phyloP scores from a whole-genome alignment of 2,888 invertebrate species.

The Hipparchia semele region DNA sequence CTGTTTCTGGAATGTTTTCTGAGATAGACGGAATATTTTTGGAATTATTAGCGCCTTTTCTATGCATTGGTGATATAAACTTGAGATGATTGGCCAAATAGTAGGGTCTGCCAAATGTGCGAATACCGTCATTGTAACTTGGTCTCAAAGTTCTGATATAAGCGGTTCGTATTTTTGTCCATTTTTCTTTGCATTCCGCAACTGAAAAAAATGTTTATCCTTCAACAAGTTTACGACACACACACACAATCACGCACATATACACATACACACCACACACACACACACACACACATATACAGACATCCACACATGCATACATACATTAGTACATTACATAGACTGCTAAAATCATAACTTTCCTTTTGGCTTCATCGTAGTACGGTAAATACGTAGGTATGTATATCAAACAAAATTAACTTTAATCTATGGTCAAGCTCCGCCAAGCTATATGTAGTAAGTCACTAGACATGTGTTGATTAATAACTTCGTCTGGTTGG shows the following conservation, averaged over 20 bases:
- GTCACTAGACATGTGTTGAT: no score
- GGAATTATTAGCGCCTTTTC: not conserved
- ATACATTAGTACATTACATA: no score
- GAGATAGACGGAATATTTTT: not conserved
- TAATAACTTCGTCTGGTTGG: no score
- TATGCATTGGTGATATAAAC: constrained; percentile 11
- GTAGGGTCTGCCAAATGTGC: constrained; percentile 12
- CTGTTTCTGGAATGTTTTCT: not conserved
- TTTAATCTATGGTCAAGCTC: not conserved
- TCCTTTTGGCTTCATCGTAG: no score
- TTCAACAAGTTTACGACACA: no score
- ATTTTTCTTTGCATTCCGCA: constrained; percentile 21
- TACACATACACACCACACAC: no score
- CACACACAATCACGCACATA: no score
- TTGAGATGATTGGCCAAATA: constrained; percentile 20
- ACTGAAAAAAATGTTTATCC: constrained; percentile 12
- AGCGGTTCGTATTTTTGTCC: constrained; percentile 24
- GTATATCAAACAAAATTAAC: not conserved
- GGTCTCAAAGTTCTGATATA: constrained; percentile 22
- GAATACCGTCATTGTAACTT: constrained; percentile 9
- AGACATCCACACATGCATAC: no score
- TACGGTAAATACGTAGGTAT: no score
- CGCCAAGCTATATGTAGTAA: no score
- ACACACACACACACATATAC: no score
- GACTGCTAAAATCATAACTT: no score